phyloP scores from a whole-genome alignment of 2,888 invertebrate genomes.

The Sminthurides aquaticus region DNA sequence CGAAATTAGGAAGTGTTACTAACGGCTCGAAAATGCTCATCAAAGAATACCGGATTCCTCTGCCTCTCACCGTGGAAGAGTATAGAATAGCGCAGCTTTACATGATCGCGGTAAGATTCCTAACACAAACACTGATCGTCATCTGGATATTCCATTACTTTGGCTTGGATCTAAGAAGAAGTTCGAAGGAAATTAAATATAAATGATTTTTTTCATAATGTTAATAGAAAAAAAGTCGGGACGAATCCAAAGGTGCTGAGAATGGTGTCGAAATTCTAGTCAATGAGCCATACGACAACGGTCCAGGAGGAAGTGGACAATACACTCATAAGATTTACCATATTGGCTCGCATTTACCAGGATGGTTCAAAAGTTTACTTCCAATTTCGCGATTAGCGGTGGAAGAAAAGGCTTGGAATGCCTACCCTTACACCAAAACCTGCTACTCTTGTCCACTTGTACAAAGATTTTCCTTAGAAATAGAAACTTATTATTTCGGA shows the following conservation, averaged over 20 bases:
- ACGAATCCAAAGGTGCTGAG: constrained; percentile 94
- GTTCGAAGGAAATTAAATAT: no score
- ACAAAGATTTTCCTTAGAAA: constrained; percentile 94
- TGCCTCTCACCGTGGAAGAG: constrained; percentile 96
- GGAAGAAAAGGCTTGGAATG: constrained; percentile 99
- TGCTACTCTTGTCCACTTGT: constrained; percentile 97
- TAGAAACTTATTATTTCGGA: constrained; percentile 92
- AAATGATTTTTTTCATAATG: no score
- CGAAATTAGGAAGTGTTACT: no score
- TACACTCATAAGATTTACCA: constrained; percentile 99
- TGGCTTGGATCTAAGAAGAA: no score
- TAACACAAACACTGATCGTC: no score
- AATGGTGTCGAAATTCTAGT: constrained; percentile 96
- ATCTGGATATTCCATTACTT: no score
- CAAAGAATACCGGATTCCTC: constrained; percentile 95
- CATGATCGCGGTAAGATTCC: constrained; percentile 79
- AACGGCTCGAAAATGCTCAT: no score
- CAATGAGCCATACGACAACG: constrained; percentile 93
- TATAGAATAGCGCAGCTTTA: constrained; percentile 97
- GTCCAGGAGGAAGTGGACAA: constrained; percentile 89
- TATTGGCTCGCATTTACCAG: constrained; percentile 93
- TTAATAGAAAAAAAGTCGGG: constrained; percentile 88
- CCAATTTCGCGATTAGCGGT: constrained; percentile 93
- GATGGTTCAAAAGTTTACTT: constrained; percentile 85
- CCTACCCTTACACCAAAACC: constrained; percentile 97